A percentile compares a stretch with the other conserved stretches of the same genome.
These are phyloP conservation scores for Portevinia maculata DNA, from an alignment of 2,888 invertebrate genomes.

Conservation along the genomic window DNA sequence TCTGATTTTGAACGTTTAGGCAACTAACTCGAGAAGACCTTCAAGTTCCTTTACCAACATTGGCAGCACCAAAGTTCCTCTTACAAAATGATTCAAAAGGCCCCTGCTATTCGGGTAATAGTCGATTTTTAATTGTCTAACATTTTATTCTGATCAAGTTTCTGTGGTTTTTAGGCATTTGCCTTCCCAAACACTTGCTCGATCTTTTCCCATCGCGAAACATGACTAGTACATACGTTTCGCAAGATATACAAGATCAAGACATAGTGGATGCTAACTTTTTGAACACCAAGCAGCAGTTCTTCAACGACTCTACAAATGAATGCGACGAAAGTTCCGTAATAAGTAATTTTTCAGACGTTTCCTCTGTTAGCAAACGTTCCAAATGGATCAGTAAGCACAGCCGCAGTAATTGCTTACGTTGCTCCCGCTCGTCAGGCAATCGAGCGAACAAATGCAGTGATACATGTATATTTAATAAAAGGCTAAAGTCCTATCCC, in stretches of 20 bases:
- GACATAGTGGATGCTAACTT: conserved; percentile 80
- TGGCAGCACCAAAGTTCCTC: conserved; percentile 80
- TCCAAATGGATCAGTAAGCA: conserved; percentile 81
- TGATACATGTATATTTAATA: conserved; percentile 75
- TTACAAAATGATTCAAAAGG: conserved; percentile 80
- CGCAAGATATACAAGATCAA: conserved; percentile 81
- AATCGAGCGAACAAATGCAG: conserved; percentile 77
- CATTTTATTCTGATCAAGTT: not conserved
- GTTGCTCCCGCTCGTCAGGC: conserved; percentile 80
- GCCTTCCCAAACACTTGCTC: conserved; percentile 82
- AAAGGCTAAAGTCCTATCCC: conserved; percentile 74
- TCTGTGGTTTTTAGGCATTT: conserved; percentile 78
- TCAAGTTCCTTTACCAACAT: conserved; percentile 80
- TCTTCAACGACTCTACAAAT: conserved; percentile 81
- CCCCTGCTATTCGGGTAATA: conserved; percentile 81
- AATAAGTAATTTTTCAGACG: conserved; percentile 83
- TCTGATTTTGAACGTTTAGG: conserved; percentile 67
- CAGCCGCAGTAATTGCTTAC: conserved; percentile 80
- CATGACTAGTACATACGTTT: conserved; percentile 81
- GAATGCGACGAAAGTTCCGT: conserved; percentile 81
- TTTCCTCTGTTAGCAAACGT: conserved; percentile 82
- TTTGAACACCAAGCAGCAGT: conserved; percentile 79
- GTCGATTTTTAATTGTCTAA: not conserved
- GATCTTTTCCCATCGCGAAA: conserved; percentile 81
- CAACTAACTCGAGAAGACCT: conserved; percentile 79